Evolutionary conservation across 2,113 vertebrate species (phyloP).

Genomic region (Leuciscus idus): DNA sequence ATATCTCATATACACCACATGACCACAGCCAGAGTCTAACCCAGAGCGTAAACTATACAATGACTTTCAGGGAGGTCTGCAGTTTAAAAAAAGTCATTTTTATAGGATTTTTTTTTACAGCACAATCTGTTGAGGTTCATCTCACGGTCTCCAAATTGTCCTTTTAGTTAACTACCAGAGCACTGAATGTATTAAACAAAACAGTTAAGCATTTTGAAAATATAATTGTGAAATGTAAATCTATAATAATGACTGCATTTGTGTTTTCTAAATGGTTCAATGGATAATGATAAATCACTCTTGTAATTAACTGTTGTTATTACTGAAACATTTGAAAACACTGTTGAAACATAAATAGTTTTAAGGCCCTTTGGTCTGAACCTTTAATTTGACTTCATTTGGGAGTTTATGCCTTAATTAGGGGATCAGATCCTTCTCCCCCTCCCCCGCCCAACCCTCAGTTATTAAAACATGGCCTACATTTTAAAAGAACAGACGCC

Average conservation of each 20-base stretch:
- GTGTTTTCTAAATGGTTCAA: neutral
- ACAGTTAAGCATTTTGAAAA: neutral
- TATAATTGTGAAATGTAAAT: neutral
- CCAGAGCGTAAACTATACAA: neutral
- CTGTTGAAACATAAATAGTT: neutral
- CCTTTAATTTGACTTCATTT: neutral
- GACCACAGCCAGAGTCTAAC: neutral
- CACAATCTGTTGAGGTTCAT: neutral
- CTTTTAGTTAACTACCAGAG: neutral
- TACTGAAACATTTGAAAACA: neutral
- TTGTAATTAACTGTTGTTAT: neutral
- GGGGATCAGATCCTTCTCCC: neutral
- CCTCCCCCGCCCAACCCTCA: no score
- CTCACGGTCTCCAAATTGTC: neutral
- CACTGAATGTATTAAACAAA: neutral
- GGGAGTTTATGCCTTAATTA: neutral
- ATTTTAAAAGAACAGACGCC: neutral
- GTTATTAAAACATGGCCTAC: neutral
- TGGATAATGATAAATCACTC: neutral
- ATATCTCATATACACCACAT: slow-evolving; percentile 15
- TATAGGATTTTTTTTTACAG: neutral
- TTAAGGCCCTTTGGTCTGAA: neutral
- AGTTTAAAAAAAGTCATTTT: neutral
- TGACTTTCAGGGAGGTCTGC: slow-evolving; percentile 18
- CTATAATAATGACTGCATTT: neutral